Evolutionary conservation across 1,140 invertebrate genomes (phyloP), one percentile per base, ranked within the genome.

Genomic region (Oedothorax gibbosus): DNA sequence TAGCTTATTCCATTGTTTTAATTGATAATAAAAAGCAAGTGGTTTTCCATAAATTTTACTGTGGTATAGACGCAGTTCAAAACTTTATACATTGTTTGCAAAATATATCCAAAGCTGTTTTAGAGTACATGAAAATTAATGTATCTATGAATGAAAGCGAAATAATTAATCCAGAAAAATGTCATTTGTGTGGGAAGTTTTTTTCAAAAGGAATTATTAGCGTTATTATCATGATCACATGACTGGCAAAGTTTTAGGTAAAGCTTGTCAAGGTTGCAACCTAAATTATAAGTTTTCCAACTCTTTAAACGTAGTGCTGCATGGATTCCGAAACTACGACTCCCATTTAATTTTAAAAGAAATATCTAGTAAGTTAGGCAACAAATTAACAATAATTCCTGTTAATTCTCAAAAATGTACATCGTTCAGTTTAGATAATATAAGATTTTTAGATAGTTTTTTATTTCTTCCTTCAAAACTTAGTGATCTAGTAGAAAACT

Each of bases 321-420:
- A 79, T 79, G 68, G 68, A 21, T 56, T 68, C 18, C 35, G n/a
- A 54, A 51, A 51, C 12, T 79, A 79, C n/a, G 76, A 79, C 49
- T 49, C 53, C 9, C 76, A 79, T 60, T 35, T 66, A 5, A 79
- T 79, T 35, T 54, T 79, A 21, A 68, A 79, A 79, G 12, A 79
- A 65, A 51, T 79, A n/a, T 62, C 62, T 66, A 79, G 15, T 1
- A 35, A 79, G 10, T 21, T 54, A 50, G n/a, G 9, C 2, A 78
- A 65, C 35, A 68, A 66, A 21, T 79, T n/a, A 51, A 68, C 56
- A 57, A 9, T 49, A n/a, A n/a, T n/a, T n/a, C n/a, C n/a, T n/a
- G n/a, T n/a, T n/a, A n/a, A n/a, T n/a, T n/a, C n/a, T n/a, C n/a
- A n/a, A n/a, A n/a, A n/a, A n/a, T n/a, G n/a, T n/a, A n/a, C n/a